These are phyloP conservation scores for Capreolus pygargus DNA, from an alignment of 2,113 vertebrate species.

Conservation along the genomic window DNA sequence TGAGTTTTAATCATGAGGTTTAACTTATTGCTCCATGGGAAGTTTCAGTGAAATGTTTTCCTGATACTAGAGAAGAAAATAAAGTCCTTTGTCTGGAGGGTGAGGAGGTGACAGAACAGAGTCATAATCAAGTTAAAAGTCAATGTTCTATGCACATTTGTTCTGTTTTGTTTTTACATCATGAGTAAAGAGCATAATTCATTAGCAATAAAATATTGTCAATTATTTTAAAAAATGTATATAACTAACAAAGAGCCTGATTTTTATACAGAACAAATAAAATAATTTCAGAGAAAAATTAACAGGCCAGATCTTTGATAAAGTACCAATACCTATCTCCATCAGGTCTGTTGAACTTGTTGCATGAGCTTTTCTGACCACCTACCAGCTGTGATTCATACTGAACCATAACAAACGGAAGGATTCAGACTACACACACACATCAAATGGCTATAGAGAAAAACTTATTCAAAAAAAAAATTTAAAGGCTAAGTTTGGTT, in stretches of 20 bases:
- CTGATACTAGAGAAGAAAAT: not conserved
- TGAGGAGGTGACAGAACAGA: rapidly evolving
- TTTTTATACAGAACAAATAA: not conserved
- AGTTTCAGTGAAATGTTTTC: not conserved
- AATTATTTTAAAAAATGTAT: not conserved
- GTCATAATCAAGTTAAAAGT: too few relatives aligned
- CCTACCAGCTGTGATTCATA: not conserved
- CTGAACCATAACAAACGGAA: not conserved
- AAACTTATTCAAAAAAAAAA: not conserved
- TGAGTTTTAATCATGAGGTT: not conserved
- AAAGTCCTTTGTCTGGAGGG: rapidly evolving
- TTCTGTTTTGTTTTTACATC: not conserved
- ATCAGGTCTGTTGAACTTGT: not conserved
- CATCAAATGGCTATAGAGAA: not conserved
- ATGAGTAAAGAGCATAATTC: not conserved
- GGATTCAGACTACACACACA: not conserved
- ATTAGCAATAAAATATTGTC: not conserved
- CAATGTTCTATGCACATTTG: rapidly evolving
- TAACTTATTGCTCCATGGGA: not conserved
- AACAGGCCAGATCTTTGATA: not conserved
- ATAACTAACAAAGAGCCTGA: not conserved
- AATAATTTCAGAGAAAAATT: not conserved
- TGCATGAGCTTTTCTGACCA: not conserved
- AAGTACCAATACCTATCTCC: not conserved
- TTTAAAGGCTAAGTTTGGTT: not conserved